Percentiles rank a stretch among this genome's conserved stretches.
These are phyloP conservation scores for Etheostoma nigrum DNA, from an alignment of 2,797 vertebrate species.

Conservation along the genomic window DNA sequence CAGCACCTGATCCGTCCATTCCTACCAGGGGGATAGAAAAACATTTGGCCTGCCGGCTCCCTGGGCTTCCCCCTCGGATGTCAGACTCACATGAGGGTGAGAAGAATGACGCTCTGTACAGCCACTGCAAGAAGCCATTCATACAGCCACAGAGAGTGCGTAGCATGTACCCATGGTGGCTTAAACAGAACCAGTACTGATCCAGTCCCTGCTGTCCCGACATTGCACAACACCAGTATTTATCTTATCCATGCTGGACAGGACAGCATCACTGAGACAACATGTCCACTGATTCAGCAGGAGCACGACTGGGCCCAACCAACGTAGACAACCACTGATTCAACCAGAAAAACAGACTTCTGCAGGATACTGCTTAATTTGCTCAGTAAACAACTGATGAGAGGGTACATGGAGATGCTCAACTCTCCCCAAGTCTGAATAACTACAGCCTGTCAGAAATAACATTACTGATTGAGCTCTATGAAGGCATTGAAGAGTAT, in stretches of 20 bases:
- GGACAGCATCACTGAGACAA: slow-evolving; percentile 53
- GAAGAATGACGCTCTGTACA: slow-evolving; percentile 87
- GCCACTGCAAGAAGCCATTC: slow-evolving; percentile 84
- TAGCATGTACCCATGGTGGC: slow-evolving; percentile 70
- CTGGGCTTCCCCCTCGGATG: slow-evolving; percentile 83
- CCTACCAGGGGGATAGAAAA: slow-evolving; percentile 84
- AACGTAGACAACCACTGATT: slow-evolving; percentile 52
- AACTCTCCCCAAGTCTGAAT: slow-evolving; percentile 18
- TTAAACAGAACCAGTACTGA: slow-evolving; percentile 83
- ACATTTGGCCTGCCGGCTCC: slow-evolving; percentile 81
- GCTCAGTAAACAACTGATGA: slow-evolving; percentile 57
- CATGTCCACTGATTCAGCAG: slow-evolving; percentile 59
- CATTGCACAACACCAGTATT: slow-evolving; percentile 79
- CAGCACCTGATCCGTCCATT: slow-evolving; percentile 84
- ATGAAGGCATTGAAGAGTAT: slow-evolving; percentile 15
- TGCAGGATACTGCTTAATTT: slow-evolving; percentile 34
- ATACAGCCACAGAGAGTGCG: slow-evolving; percentile 75
- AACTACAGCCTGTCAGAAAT: slow-evolving; percentile 29
- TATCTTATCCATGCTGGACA: slow-evolving; percentile 67
- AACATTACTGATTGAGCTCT: slow-evolving; percentile 43
- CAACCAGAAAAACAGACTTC: slow-evolving; percentile 4
- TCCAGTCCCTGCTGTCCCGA: slow-evolving; percentile 70
- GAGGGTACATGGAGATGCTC: slow-evolving; percentile 29
- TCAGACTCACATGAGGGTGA: slow-evolving; percentile 81
- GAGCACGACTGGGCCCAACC: slow-evolving; percentile 37